Evolutionary conservation across 2,888 invertebrate species (phyloP), one percentile per base, ranked within the genome.

Genomic region (Idaea straminata): DNA sequence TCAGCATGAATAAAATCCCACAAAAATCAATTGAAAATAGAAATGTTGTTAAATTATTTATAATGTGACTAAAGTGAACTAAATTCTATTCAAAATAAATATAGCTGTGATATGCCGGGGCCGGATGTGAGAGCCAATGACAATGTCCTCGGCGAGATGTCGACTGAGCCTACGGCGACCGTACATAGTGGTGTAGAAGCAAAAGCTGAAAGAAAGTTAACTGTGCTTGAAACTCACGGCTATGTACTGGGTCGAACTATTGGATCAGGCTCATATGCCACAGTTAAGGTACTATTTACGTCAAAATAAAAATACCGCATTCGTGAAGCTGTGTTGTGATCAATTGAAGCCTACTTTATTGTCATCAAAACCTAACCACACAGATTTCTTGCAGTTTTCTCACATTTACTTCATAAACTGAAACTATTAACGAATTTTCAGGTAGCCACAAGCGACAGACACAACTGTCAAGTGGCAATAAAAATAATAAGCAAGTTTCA

Each of bases 401-500:
- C 25, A 25, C 25, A 25, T 25, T 25, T 25, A 25, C 25, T 25
- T 25, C 25, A 3, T 25, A 25, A 25, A 25, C 25, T 25, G 3
- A 3, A 25, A 25, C 10, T 10, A 47, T 7, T 10, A 13, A 7
- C 7, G 13, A 16, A 35, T 36, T 71, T 73, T 68, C 80, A 95
- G 95, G 94, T 96, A 73, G 97, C 96, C 10, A 94, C 94, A 74
- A 97, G 96, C 67, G 95, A 95, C 74, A 94, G 95, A 72, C 96
- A 96, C 79, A 94, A 94, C 74, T 94, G 95, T 74, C 94, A 95
- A 78, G 97, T 97, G 62, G 97, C 97, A 57, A 94, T 97, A 66
- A 97, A 97, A 94, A 97, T 97, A 70, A 96, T 97, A 68, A 96
- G 96, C 72, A 97, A 97, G 84, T 95, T 96, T 72, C 96, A 96